Evolutionary conservation across 2,888 invertebrate species (phyloP).

Genomic region (Cancer borealis): DNA sequence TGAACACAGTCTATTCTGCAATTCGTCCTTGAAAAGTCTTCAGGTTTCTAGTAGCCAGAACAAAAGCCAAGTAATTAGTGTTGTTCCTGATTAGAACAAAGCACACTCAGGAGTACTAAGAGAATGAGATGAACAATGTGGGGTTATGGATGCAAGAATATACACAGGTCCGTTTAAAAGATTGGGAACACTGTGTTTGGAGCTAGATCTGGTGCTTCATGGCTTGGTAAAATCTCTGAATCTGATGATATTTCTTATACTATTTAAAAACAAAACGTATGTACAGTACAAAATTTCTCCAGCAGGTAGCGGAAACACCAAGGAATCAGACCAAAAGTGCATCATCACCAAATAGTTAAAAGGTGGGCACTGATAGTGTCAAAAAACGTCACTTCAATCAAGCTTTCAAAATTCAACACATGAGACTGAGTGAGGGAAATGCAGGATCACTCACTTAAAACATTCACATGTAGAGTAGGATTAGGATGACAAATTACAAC

Average conservation of each 20-base stretch:
- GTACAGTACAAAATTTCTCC: conserved; percentile 59
- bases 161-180: not conserved
- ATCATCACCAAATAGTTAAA: conserved; percentile 56
- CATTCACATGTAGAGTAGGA: conserved; percentile 5
- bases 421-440: conserved; percentile 16
- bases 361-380: conserved; percentile 42
- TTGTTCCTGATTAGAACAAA: conserved; percentile 43
- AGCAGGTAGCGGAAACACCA: conserved; percentile 70
- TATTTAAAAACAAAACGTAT: conserved; percentile 27
- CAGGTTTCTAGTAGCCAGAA: conserved; percentile 57
- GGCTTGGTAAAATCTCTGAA: not conserved
- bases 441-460: conserved; percentile 50
- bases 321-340: conserved; percentile 54
- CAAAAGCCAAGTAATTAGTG: conserved; percentile 57
- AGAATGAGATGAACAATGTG: not conserved
- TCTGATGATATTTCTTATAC: not conserved
- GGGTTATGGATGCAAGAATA: not conserved
- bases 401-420: not conserved
- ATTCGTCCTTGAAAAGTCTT: conserved; percentile 62
- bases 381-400: conserved; percentile 53
- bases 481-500: conserved; percentile 2
- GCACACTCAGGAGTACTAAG: conserved; percentile 30
- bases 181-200: not conserved
- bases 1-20: conserved; percentile 17
- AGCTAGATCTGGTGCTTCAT: not conserved